Conservation (phyloP, 2,797 vertebrate genomes). For the Pseudochaenichthys georgianus region DNA sequence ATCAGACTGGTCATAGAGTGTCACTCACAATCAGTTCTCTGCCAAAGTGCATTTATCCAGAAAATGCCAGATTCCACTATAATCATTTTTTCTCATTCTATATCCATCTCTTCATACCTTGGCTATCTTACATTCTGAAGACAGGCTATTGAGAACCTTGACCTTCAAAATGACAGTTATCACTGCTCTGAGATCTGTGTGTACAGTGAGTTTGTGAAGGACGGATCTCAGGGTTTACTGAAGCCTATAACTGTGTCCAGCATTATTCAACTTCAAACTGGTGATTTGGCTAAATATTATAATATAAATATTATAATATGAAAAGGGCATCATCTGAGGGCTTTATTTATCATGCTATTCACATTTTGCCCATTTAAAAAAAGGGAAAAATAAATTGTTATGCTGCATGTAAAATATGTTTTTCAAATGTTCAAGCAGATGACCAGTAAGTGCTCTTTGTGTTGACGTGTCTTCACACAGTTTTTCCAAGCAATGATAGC, state of each 20-base stretch:
- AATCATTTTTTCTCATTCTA: conserved; percentile 77
- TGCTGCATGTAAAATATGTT: background rate
- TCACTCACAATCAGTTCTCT: conserved; percentile 81
- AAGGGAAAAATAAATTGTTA: background rate
- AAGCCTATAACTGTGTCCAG: conserved; percentile 38
- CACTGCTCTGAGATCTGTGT: conserved; percentile 60
- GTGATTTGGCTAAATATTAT: conserved; percentile 25
- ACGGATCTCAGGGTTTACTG: conserved; percentile 47
- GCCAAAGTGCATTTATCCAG: conserved; percentile 79
- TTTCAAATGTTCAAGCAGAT: background rate
- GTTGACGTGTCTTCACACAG: conserved; percentile 16
- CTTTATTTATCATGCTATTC: background rate
- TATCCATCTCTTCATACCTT: conserved; percentile 69
- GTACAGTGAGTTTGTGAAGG: conserved; percentile 50
- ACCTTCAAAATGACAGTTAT: conserved; percentile 77
- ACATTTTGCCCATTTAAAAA: background rate
- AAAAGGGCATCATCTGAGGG: conserved; percentile 1
- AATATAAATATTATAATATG: conserved; percentile 10
- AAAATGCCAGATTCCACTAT: conserved; percentile 79
- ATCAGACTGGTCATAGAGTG: conserved; percentile 75
- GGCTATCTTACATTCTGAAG: conserved; percentile 59
- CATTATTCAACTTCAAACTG: conserved; percentile 30
- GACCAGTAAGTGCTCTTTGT: background rate
- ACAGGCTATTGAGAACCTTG: conserved; percentile 67
- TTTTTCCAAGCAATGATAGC: conserved; percentile 15